Evolutionary conservation across 23 tunicate genomes (phyloP).

Genomic region (Styela clava): DNA sequence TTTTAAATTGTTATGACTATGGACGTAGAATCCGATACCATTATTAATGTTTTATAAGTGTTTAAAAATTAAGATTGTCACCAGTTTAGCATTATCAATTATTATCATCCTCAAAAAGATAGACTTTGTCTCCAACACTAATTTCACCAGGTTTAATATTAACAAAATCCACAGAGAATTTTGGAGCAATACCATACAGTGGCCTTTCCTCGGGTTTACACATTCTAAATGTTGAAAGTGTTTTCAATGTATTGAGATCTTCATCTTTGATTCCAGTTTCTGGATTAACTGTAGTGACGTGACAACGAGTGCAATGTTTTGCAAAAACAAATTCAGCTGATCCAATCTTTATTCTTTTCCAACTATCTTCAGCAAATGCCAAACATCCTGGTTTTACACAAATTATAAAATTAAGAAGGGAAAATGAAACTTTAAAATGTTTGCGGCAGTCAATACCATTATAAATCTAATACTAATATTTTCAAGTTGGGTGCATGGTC

Average conservation of each 20-base stretch:
- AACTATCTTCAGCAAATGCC: slow-evolving; percentile 23
- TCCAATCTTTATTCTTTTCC: slow-evolving; percentile 18
- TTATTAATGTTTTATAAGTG: too few species aligned
- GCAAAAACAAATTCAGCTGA: slow-evolving; percentile 19
- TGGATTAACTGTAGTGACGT: slow-evolving; percentile 70
- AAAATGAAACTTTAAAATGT: too few species aligned
- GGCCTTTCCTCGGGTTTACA: slow-evolving; percentile 27
- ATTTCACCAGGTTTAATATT: slow-evolving; percentile 37
- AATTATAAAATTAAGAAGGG: too few species aligned
- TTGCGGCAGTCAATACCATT: too few species aligned
- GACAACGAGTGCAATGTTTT: slow-evolving; percentile 41
- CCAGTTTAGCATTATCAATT: too few species aligned
- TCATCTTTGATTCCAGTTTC: slow-evolving; percentile 34
- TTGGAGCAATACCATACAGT: slow-evolving; percentile 30
- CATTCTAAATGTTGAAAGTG: slow-evolving; percentile 17
- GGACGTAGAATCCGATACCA: too few species aligned
- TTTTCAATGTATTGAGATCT: slow-evolving; percentile 44
- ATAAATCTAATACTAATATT: too few species aligned
- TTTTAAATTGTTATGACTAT: too few species aligned
- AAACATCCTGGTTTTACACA: not conserved
- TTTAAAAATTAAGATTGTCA: too few species aligned
- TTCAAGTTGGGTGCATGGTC: not conserved
- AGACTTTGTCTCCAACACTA: slow-evolving; percentile 51
- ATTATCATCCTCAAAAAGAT: not conserved
- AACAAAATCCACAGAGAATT: slow-evolving; percentile 35